Evolutionary conservation across 2,888 invertebrate genomes (phyloP).

Genomic region (Stegophylla sp.): DNA sequence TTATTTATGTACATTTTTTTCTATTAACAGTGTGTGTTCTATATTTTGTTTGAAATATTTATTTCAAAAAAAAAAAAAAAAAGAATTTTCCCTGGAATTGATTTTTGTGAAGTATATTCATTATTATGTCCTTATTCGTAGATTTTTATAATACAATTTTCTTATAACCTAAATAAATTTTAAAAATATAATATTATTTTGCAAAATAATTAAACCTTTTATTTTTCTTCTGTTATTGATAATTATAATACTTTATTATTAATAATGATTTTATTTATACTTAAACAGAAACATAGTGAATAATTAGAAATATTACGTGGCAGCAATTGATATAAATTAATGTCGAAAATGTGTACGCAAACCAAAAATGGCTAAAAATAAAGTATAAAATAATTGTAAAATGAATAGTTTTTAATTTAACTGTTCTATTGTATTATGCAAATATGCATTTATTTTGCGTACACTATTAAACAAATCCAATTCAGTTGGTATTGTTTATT

Average conservation of each 20-base stretch:
- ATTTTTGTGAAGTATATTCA: constrained; percentile 30
- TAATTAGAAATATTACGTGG: constrained; percentile 12
- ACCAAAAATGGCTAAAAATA: background rate
- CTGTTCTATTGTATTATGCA: constrained; percentile 28
- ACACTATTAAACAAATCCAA: constrained; percentile 48
- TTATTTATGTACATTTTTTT: constrained; percentile 38
- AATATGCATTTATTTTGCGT: constrained; percentile 37
- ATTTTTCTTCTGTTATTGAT: constrained; percentile 12
- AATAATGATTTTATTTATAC: constrained; percentile 45
- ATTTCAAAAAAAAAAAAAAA: constrained; percentile 24
- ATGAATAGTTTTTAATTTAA: background rate
- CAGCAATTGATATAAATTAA: constrained; percentile 6
- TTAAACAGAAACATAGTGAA: constrained; percentile 36
- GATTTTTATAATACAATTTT: constrained; percentile 36
- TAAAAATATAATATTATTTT: constrained; percentile 42
- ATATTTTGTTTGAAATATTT: constrained; percentile 31
- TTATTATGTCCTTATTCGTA: constrained; percentile 27
- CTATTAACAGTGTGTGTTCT: constrained; percentile 50
- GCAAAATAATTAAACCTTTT: constrained; percentile 2
- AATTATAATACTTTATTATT: constrained; percentile 22
- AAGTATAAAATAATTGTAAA: constrained; percentile 21
- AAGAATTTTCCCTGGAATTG: background rate
- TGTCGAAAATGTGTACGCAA: constrained; percentile 43
- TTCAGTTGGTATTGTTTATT: constrained; percentile 40
- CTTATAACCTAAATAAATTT: constrained; percentile 36